These are phyloP conservation scores for Aphelenchoides avenae DNA, from an alignment of 1,140 invertebrate genomes.

Conservation along the genomic window DNA sequence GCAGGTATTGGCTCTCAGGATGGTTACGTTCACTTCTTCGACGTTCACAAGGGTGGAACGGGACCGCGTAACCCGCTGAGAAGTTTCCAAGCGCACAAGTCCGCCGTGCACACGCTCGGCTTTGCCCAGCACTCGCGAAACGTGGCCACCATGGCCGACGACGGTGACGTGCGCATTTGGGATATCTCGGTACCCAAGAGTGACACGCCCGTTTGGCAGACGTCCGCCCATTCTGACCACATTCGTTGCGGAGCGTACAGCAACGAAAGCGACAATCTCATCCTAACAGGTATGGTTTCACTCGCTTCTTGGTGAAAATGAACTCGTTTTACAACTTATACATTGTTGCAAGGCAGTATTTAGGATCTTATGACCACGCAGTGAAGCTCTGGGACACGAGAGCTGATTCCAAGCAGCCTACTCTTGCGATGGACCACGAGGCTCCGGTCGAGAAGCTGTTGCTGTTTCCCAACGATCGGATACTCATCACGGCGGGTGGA, in stretches of 20 bases:
- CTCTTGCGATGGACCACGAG: slow-evolving; percentile 77
- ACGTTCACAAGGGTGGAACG: slow-evolving; percentile 65
- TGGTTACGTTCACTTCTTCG: slow-evolving; percentile 78
- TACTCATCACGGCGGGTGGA: slow-evolving; percentile 84
- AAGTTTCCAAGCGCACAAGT: neutral
- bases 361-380: slow-evolving; percentile 85
- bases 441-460: slow-evolving; percentile 82
- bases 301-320: slow-evolving; percentile 2
- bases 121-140: slow-evolving; percentile 75
- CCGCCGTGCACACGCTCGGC: slow-evolving; percentile 69
- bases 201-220: slow-evolving; percentile 2
- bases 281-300: slow-evolving; percentile 35
- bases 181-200: slow-evolving; percentile 19
- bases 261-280: slow-evolving; percentile 26
- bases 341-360: slow-evolving; percentile 10
- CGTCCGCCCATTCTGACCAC: slow-evolving; percentile 4
- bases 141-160: slow-evolving; percentile 84
- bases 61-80: neutral
- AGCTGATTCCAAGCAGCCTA: slow-evolving; percentile 60
- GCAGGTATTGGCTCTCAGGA: slow-evolving; percentile 74
- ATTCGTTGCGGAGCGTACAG: neutral
- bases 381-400: slow-evolving; percentile 83
- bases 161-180: slow-evolving; percentile 69
- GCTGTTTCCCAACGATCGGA: slow-evolving; percentile 79
- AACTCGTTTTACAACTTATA: neutral